Evolutionary conservation across 2,113 vertebrate genomes (phyloP).

Genomic region (Phodopus roborovskii): DNA sequence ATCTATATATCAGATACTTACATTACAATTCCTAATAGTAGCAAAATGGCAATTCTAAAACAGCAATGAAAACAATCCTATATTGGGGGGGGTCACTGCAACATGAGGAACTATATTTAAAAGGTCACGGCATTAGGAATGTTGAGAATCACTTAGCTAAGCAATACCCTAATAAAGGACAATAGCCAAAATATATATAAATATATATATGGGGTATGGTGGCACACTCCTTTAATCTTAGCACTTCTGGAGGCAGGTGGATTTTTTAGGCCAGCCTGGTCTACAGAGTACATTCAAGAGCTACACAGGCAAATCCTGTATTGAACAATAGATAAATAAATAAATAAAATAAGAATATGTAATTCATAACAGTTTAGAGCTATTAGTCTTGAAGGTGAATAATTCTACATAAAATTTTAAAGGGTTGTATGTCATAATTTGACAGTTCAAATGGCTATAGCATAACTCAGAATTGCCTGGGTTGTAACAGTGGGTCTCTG

Average conservation of each 20-base stretch:
- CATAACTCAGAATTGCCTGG: conserved; percentile 11
- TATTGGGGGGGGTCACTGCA: no score
- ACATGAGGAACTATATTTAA: no score
- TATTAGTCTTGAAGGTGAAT: conserved; percentile 11
- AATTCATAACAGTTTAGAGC: background rate
- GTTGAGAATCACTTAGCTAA: background rate
- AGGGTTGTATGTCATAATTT: background rate
- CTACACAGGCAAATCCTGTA: background rate
- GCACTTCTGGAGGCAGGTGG: background rate
- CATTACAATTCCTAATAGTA: background rate
- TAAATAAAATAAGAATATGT: background rate
- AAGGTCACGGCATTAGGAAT: no score
- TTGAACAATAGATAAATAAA: background rate
- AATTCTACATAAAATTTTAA: background rate
- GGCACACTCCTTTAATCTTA: background rate
- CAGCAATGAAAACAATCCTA: no score
- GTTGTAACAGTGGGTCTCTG: background rate
- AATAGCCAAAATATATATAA: background rate
- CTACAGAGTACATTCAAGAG: background rate
- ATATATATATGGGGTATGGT: background rate
- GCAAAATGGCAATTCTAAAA: background rate
- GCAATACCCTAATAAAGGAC: background rate
- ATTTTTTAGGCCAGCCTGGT: background rate
- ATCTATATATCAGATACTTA: background rate
- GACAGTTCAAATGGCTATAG: background rate